A percentile compares a stretch with the other conserved stretches of the same genome.
Evolutionary conservation across 2,888 invertebrate species (phyloP).

Genomic region (Balanococcus diminutus): DNA sequence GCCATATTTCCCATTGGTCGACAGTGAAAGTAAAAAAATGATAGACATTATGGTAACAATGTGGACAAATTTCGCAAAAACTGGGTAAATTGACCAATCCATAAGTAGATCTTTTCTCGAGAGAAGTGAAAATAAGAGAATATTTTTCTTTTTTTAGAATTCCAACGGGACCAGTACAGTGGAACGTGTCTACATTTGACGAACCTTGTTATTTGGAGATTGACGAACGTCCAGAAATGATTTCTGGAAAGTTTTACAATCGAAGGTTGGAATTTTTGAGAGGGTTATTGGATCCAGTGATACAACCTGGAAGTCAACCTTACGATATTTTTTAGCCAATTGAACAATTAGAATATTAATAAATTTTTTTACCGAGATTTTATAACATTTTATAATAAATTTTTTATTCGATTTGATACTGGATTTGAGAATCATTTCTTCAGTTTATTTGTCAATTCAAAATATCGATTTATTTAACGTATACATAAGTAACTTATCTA

Average conservation of each 20-base stretch:
- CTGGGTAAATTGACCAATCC: slow-evolving; percentile 65
- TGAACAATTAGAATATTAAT: background rate
- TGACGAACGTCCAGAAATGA: slow-evolving; percentile 12
- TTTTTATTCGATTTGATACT: too few species aligned
- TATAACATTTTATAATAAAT: too few species aligned
- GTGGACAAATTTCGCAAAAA: slow-evolving; percentile 79
- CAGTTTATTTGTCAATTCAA: too few species aligned
- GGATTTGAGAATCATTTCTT: too few species aligned
- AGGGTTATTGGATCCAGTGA: background rate
- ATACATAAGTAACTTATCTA: too few species aligned
- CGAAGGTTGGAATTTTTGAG: background rate
- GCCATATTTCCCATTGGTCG: background rate
- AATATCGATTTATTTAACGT: too few species aligned
- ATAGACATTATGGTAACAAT: slow-evolving; percentile 69
- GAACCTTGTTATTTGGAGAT: background rate
- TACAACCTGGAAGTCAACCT: background rate
- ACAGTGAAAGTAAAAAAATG: slow-evolving; percentile 64
- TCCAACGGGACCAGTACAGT: background rate
- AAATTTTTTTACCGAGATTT: too few species aligned
- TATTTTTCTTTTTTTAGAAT: background rate
- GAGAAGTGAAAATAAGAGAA: too few species aligned
- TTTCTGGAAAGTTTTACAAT: background rate
- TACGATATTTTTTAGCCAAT: slow-evolving; percentile 14
- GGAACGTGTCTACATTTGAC: background rate
- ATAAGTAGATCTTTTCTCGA: background rate